These are phyloP conservation scores for Phenganax stokvisi DNA, from an alignment of 92 coral and sea anemone genomes.

Conservation along the genomic window DNA sequence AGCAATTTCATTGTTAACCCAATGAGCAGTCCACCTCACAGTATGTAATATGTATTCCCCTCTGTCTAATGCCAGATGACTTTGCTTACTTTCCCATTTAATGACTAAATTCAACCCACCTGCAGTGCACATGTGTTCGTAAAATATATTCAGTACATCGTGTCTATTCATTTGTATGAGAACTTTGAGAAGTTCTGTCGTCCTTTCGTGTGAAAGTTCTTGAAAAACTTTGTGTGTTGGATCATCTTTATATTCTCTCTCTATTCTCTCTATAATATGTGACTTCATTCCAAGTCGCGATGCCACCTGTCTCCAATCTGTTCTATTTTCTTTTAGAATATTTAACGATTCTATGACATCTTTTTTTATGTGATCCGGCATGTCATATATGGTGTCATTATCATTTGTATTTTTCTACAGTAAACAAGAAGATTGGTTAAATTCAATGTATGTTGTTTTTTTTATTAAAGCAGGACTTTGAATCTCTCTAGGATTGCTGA, in stretches of 20 bases:
- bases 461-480: neutral
- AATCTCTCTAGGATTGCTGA: no score
- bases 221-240: slow-evolving; percentile 62
- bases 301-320: slow-evolving; percentile 71
- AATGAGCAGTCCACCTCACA: no score
- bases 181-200: slow-evolving; percentile 46
- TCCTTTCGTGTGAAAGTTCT: slow-evolving; percentile 46
- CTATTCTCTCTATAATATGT: slow-evolving; percentile 44
- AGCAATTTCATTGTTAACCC: no score
- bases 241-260: slow-evolving; percentile 6
- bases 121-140: neutral
- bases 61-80: no score
- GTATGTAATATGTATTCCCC: no score
- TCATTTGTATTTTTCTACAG: neutral
- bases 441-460: neutral
- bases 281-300: slow-evolving; percentile 56
- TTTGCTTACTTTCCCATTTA: no score
- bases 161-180: slow-evolving; percentile 47
- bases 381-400: slow-evolving; percentile 7
- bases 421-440: neutral
- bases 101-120: neutral
- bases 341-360: slow-evolving; percentile 55
- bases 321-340: slow-evolving; percentile 49
- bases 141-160: slow-evolving; percentile 54
- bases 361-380: slow-evolving; percentile 50